phyloP scores from a whole-genome alignment of 2,113 vertebrate genomes.

The Pogona vitticeps region DNA sequence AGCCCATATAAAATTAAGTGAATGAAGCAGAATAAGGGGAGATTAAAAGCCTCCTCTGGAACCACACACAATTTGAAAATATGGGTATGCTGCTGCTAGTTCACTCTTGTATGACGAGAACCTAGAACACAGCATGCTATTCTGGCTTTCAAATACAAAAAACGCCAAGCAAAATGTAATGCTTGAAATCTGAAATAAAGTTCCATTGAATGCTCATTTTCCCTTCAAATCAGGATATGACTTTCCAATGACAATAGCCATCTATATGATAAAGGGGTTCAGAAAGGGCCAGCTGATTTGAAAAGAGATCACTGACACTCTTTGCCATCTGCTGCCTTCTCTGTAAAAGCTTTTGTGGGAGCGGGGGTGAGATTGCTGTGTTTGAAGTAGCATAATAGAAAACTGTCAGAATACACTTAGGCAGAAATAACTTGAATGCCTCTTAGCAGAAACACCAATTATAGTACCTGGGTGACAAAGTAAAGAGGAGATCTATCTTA shows the following conservation, averaged over 20 bases:
- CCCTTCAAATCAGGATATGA: background rate
- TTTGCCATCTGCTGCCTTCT: background rate
- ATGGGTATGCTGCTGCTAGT: background rate
- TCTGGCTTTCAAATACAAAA: background rate
- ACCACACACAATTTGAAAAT: too few relatives aligned
- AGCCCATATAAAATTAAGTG: too few relatives aligned
- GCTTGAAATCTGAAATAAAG: background rate
- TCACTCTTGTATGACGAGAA: background rate
- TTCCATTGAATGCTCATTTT: background rate
- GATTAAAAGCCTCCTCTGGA: too few relatives aligned
- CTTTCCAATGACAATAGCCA: background rate
- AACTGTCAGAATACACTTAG: fast-evolving
- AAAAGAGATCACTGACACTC: background rate
- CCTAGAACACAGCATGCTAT: background rate
- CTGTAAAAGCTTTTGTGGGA: background rate
- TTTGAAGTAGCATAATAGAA: background rate
- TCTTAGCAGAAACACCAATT: background rate
- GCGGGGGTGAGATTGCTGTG: background rate
- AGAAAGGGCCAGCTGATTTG: background rate
- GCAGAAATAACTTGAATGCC: background rate
- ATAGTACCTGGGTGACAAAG: slow-evolving; percentile 11
- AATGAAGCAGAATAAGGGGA: too few relatives aligned
- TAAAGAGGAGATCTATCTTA: too few relatives aligned
- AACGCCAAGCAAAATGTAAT: background rate
- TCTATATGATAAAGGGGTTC: background rate